Percentiles rank a stretch among this genome's conserved stretches.
Conservation (phyloP, 2,888 invertebrate species). For the Toxonevra muliebris region DNA sequence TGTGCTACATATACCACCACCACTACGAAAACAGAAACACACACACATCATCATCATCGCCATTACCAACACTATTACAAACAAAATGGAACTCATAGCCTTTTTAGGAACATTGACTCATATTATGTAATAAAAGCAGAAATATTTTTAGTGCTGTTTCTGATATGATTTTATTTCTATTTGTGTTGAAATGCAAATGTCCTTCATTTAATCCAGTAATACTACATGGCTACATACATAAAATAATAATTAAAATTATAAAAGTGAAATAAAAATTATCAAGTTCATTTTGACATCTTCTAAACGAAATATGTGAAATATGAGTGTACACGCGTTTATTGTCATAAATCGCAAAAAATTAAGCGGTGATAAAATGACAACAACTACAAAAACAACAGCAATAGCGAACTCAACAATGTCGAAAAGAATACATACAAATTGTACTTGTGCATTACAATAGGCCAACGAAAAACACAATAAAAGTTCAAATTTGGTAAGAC, state of each 20-base stretch:
- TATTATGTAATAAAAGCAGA: neutral
- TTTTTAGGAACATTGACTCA: neutral
- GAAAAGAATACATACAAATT: neutral
- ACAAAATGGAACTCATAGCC: neutral
- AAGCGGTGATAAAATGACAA: neutral
- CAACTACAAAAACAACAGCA: neutral
- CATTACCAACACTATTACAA: neutral
- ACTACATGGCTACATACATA: neutral
- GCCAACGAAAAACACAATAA: no score
- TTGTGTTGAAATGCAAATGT: neutral
- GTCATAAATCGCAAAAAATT: no score
- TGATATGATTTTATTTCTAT: neutral
- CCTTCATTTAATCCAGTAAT: neutral
- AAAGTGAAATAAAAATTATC: neutral
- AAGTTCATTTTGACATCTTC: constrained; percentile 4
- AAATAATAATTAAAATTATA: neutral
- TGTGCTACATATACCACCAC: neutral
- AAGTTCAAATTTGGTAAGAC: no score
- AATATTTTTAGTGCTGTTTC: neutral
- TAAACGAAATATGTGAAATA: neutral
- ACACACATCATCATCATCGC: neutral
- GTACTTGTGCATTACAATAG: no score
- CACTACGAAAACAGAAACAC: neutral
- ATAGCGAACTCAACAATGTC: neutral
- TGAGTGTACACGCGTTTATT: no score